Evolutionary conservation across 2,113 vertebrate species (phyloP), one percentile per base, ranked within the genome.

Genomic region (Morone chrysops): DNA sequence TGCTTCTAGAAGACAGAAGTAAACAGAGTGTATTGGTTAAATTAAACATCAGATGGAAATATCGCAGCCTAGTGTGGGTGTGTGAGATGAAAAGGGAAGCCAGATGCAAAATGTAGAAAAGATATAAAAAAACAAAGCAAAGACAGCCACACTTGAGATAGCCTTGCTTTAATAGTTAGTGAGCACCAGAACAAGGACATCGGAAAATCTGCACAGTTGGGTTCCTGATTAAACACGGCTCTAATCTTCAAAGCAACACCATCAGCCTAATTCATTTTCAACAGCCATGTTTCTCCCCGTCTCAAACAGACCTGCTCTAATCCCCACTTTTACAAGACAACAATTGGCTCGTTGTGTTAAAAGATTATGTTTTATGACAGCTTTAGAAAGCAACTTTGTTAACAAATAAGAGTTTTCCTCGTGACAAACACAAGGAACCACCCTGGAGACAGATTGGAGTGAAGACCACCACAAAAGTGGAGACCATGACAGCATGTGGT

Each of bases 1-100:
- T 17, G 22, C 8, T 57, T 91, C 93, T 94, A 87, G 31, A 77
- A 86, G 62, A 81, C 51, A 92, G 20, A 88, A 50, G 31, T 54
- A 57, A 45, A 70, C 50, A 82, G 8, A 81, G 61, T 41, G 14
- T 51, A 60, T 51, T 31, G 38, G 68, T 77, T 65, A 54, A 47
- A 75, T 47, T 70, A 43, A 51, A 75, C 36, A 45, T 68, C 66
- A 81, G 25, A 72, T 25, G 17, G 70, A 48, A 20, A 59, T 25
- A 62, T 40, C 0, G 4, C 25, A 41, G 48, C 47, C 13, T 4
- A n/a, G 14, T 8, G 5, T 57, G 57, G 22, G 57, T 0, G 17
- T 43, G 0, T 60, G 25, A 74, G 20, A 68, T 54, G 18, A 45
- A 81, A 43, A 68, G 25, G 59, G 9, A 22, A 67, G 70, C 43